These are phyloP conservation scores for Eupithecia vulgata DNA, from an alignment of 2,888 invertebrate genomes.

Conservation along the genomic window DNA sequence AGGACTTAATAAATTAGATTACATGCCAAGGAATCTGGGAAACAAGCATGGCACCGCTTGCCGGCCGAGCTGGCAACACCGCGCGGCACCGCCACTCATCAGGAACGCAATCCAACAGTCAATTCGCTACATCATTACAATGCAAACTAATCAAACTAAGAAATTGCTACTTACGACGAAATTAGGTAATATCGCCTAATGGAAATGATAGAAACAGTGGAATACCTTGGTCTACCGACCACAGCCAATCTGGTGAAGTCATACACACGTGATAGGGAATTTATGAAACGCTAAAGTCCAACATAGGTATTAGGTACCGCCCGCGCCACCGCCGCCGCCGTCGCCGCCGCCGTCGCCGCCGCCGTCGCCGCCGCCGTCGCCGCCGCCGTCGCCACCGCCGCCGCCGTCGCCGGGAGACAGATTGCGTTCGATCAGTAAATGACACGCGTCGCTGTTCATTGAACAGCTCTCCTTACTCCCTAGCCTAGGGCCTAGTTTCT, in stretches of 20 bases:
- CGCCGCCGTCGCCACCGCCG: no score
- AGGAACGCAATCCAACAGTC: not conserved
- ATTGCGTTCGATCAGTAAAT: no score
- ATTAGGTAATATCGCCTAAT: not conserved
- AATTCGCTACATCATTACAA: constrained; percentile 1
- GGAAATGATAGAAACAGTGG: not conserved
- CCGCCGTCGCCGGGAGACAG: no score
- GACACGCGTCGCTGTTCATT: not conserved
- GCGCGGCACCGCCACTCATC: not conserved
- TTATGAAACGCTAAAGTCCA: no score
- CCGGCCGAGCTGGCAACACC: not conserved
- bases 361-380: no score
- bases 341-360: no score
- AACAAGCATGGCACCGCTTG: constrained; percentile 14
- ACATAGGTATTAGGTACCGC: no score
- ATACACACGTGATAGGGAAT: no score
- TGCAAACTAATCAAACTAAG: not conserved
- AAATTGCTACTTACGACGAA: not conserved
- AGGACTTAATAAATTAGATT: constrained; percentile 33
- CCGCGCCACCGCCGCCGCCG: no score
- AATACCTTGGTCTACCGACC: not conserved
- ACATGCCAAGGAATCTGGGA: constrained; percentile 38
- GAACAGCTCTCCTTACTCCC: not conserved
- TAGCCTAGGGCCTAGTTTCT: no score
- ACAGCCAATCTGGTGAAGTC: no score